Base-by-base conservation (phyloP, 2,113 vertebrate genomes). In the Tautogolabrus adspersus region DNA sequence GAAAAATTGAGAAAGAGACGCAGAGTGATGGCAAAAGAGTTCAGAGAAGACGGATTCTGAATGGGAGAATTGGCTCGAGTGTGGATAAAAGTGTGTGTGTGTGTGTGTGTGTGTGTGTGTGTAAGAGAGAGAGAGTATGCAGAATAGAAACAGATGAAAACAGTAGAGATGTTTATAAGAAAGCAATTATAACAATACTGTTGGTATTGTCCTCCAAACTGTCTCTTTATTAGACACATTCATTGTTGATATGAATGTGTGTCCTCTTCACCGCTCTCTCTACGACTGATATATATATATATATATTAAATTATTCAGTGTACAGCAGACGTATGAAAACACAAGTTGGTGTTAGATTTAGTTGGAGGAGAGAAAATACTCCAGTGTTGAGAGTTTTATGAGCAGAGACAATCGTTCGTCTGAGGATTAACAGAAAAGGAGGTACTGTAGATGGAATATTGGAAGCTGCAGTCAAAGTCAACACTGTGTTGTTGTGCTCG, bases 1-100 rank as follows among this genome's bases (percentile, higher is more conserved):
- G 69, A 80, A 79, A 87, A 81, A 84, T 80, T 64, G 67, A 78
- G 60, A 83, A 60, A 66, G 65, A 66, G 59, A 75, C 13, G 57
- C 65, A 60, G 61, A 57, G 52, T 58, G 70, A 75, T 37, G 51
- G 64, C 23, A 23, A 73, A 81, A 42, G 60, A 18, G 10, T 11
- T 37, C 63, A 66, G 72, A 68, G 61, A 58, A 59, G 58, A 64
- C 59, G 72, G 55, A 34, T 10, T 80, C 23, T 23, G 46, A 79
- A 57, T 56, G 40, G 57, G 13, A 18, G 40, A 26, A 44, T 49
- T 67, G 37, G 30, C 21, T 76, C 8, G 18, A 47, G 54, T 52
- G 46, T 56, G 44, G 42, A 46, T n/a, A 6, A 13, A 16, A 49
- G 3, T 13, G 37, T 10, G 42, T 44, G 52, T 51, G 61, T 47